These are phyloP conservation scores for Bolinopsis microptera DNA, from an alignment of 37 sponge, comb jelly and placozoan species.

Conservation along the genomic window DNA sequence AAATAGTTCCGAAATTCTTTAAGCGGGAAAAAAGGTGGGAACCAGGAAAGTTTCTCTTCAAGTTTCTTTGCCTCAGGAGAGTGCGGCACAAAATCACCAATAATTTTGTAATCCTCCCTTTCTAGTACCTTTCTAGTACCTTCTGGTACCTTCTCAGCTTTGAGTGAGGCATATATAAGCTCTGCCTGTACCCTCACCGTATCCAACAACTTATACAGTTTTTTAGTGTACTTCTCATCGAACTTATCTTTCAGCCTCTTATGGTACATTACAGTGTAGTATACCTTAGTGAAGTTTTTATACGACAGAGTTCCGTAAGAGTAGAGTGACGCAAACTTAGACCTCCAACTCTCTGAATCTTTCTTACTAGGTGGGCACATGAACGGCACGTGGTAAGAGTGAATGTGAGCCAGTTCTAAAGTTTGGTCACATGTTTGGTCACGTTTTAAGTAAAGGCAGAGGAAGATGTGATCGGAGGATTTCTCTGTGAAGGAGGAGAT, in stretches of 20 bases:
- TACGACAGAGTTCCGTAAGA: neutral
- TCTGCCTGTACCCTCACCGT: conserved; percentile 6
- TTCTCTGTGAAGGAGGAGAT: neutral
- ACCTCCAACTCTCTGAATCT: neutral
- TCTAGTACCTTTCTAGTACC: neutral
- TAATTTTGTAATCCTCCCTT: neutral
- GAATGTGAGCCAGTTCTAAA: neutral
- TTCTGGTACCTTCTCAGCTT: neutral
- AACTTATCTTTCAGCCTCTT: neutral
- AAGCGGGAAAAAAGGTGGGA: conserved; percentile 12
- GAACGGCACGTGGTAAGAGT: neutral
- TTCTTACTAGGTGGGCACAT: neutral
- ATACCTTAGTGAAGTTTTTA: neutral
- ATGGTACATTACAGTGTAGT: neutral
- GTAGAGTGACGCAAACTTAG: neutral
- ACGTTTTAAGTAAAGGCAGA: conserved; percentile 1
- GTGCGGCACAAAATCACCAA: conserved; percentile 17
- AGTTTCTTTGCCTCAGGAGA: neutral
- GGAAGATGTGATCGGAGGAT: neutral
- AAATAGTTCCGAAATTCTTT: conserved; percentile 28
- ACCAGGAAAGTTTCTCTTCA: neutral
- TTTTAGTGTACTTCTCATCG: neutral
- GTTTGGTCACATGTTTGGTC: neutral
- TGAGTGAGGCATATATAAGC: neutral
- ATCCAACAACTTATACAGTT: neutral